These are phyloP conservation scores for Strongylocentrotus purpuratus DNA, from an alignment of 35 echinoderm and acorn worm species.

Conservation along the genomic window DNA sequence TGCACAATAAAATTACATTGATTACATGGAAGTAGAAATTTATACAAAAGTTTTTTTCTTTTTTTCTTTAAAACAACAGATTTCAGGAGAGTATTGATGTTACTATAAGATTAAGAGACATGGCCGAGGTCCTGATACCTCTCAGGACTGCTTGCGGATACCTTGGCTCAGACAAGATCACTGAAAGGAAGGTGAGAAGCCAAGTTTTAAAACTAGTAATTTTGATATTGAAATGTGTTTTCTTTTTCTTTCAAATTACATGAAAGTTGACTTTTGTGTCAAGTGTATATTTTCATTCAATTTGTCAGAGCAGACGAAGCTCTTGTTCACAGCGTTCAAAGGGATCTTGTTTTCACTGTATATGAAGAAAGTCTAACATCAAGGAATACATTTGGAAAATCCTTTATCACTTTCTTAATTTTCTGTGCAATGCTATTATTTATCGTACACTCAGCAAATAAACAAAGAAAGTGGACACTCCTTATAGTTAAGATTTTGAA, in stretches of 20 bases:
- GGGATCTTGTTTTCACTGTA: neutral
- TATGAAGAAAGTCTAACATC: no score
- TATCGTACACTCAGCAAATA: no score
- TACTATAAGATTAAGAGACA: neutral
- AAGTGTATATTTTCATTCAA: neutral
- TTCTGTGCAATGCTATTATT: no score
- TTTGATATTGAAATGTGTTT: neutral
- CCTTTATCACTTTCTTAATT: no score
- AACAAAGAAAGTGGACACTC: no score
- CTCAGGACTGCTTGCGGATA: constrained; percentile 48
- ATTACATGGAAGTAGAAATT: no score
- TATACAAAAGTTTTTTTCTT: neutral
- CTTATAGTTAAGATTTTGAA: no score
- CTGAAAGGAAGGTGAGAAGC: constrained; percentile 65
- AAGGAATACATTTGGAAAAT: no score
- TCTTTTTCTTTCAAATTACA: neutral
- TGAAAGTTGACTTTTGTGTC: neutral
- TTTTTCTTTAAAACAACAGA: neutral
- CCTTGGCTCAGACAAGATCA: constrained; percentile 64
- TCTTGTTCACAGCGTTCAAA: neutral
- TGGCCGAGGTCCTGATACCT: constrained; percentile 57
- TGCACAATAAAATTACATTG: no score
- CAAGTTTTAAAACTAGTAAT: no score
- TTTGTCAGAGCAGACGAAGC: neutral
- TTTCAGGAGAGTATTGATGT: neutral